phyloP scores from a whole-genome alignment of 1,140 invertebrate genomes.

The Cepaea nemoralis region DNA sequence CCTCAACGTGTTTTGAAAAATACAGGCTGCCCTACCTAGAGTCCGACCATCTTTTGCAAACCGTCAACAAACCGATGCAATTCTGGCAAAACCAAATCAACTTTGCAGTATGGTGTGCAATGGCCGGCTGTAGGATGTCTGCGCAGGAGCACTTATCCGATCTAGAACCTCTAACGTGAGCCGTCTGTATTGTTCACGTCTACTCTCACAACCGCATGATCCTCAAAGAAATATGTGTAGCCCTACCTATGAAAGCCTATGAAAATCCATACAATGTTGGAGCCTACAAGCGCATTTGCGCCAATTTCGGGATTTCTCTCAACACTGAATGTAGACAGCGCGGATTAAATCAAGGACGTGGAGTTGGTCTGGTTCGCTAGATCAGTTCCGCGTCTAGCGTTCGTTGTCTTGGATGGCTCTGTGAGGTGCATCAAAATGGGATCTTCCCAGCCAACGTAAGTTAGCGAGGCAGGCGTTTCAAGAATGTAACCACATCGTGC shows the following conservation, averaged over 20 bases:
- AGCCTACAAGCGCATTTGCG: neutral
- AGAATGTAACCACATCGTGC: no score
- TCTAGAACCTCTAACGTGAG: neutral
- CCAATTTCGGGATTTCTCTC: neutral
- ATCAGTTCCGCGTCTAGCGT: no score
- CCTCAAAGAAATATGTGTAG: neutral
- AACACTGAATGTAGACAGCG: neutral
- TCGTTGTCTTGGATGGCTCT: no score
- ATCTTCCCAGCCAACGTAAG: no score
- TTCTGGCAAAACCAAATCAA: conserved; percentile 9
- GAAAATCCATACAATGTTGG: neutral
- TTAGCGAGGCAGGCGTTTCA: no score
- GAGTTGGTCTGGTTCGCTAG: no score
- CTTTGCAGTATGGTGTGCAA: neutral
- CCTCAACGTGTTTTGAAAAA: no score
- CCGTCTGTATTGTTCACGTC: neutral
- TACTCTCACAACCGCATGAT: neutral
- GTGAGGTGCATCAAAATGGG: no score
- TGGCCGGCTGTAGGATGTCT: neutral
- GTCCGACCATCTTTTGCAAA: neutral
- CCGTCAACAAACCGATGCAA: neutral
- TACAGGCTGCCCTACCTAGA: neutral
- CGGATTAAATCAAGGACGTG: neutral
- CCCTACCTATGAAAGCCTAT: neutral
- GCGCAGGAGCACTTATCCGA: neutral